A percentile compares a stretch with the other conserved stretches of the same genome.
Evolutionary conservation across 2,888 invertebrate species (phyloP).

Genomic region (Tolmerus cingulatus): DNA sequence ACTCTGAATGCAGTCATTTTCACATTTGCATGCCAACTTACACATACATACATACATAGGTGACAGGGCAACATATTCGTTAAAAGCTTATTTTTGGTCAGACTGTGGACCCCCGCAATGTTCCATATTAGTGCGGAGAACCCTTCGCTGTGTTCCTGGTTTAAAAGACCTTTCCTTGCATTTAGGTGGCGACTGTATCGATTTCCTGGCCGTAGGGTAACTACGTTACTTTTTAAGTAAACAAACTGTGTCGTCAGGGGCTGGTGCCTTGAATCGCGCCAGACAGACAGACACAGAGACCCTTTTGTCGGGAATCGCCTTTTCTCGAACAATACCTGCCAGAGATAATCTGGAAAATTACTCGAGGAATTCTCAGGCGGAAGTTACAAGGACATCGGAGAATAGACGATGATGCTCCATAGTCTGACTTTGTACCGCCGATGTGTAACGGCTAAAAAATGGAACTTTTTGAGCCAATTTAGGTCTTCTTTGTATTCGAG

Average conservation of each 20-base stretch:
- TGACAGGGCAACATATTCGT: not conserved
- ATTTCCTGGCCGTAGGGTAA: not conserved
- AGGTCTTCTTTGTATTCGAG: not conserved
- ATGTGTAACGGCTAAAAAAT: not conserved
- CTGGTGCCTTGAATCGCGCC: not conserved
- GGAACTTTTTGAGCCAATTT: not conserved
- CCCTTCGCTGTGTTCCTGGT: not conserved
- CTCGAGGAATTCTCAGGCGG: not conserved
- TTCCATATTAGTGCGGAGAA: not conserved
- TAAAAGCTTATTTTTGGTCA: constrained; percentile 7
- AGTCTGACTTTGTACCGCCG: not conserved
- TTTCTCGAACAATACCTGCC: not conserved
- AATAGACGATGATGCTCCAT: not conserved
- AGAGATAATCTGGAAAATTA: not conserved
- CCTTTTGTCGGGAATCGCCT: not conserved
- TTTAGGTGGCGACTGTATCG: not conserved
- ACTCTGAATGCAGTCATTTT: constrained; percentile 24
- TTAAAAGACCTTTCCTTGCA: not conserved
- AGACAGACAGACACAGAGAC: not conserved
- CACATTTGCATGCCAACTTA: constrained; percentile 17
- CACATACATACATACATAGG: too few relatives aligned
- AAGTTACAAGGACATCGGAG: not conserved
- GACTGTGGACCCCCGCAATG: not conserved
- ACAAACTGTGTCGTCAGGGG: not conserved
- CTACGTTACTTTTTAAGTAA: not conserved